These are phyloP conservation scores for Sesia bembeciformis DNA, from an alignment of 2,888 invertebrate species.

Conservation along the genomic window DNA sequence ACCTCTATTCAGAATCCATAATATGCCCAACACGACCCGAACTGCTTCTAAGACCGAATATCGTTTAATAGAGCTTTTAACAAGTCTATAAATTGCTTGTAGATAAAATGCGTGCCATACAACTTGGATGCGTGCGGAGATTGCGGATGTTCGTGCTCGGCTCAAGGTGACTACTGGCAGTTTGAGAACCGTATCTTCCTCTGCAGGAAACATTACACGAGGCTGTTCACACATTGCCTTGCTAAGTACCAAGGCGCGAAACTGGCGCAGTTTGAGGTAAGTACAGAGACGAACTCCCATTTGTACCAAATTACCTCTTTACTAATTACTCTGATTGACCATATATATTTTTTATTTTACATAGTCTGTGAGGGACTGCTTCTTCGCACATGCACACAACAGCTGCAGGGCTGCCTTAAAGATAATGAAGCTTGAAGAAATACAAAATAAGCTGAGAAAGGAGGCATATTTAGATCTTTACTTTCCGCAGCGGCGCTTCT, in stretches of 20 bases:
- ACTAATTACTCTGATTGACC: not conserved
- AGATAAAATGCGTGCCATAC: constrained; percentile 70
- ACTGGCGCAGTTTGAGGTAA: constrained; percentile 60
- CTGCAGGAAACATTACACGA: constrained; percentile 54
- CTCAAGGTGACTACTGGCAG: constrained; percentile 76
- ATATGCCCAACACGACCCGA: too few species aligned
- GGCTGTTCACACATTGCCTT: constrained; percentile 54
- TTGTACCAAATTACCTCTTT: not conserved
- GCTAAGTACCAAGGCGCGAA: constrained; percentile 56
- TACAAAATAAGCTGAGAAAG: constrained; percentile 58
- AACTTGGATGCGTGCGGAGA: constrained; percentile 59
- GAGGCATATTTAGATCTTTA: constrained; percentile 65
- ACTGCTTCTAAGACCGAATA: too few species aligned
- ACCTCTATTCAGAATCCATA: too few species aligned
- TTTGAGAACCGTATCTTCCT: constrained; percentile 61
- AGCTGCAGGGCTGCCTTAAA: constrained; percentile 67
- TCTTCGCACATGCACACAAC: constrained; percentile 66
- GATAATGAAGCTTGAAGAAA: constrained; percentile 63
- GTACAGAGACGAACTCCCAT: not conserved
- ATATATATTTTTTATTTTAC: constrained; percentile 14
- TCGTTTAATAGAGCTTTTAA: too few species aligned
- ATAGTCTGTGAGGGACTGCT: constrained; percentile 66
- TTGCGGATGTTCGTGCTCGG: constrained; percentile 58
- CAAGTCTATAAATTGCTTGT: constrained; percentile 4
- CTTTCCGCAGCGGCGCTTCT: constrained; percentile 57